Base-by-base conservation (phyloP, 2,113 vertebrate genomes). In the Pavo muticus region DNA sequence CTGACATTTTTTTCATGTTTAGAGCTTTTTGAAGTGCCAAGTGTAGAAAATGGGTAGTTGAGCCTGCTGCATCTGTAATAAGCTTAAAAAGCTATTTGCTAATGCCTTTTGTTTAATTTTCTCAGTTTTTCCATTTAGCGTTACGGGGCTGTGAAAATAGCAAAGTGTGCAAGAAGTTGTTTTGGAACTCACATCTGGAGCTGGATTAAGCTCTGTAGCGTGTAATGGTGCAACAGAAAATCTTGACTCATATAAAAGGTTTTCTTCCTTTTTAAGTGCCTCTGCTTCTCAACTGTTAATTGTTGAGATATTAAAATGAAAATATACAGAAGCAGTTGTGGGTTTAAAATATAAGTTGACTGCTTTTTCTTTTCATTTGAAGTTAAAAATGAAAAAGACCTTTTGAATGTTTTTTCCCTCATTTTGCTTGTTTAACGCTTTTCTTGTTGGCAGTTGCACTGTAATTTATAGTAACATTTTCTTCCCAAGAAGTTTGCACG, bases 41-140 rank as follows among this genome's bases (percentile, higher is more conserved):
- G 37, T 69, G 69, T 44, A 78, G 27, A 61, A 65, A 75, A 89
- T 57, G 29, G 16, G 11, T 65, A 21, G 37, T 83, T 90, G 68
- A 59, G 23, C 37, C 45, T 70, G 23, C 37, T 76, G 29, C 3
- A 1, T 76, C n/a, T 83, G 27, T 72, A 87, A 75, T 54, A 76
- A 80, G 64, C 54, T 88, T 52, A 70, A 73, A 91, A 91, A 60
- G 17, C 42, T 30, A 35, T 93, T 93, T 88, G 42, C 35, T 85
- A 50, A 67, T 72, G 30, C 48, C 2, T 42, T 71, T 44, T 19
- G 74, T 87, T 94, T 47, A 32, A 84, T 88, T 94, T 89, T 91
- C 78, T 87, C 32, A 65, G 39, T 84, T 60, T n/a, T 83, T 85
- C 35, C 14, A 25, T 60, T 83, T 94, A 48, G 39, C 6, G 7